Evolutionary conservation across 2,888 invertebrate species (phyloP).

Genomic region (Drosophila lutescens): DNA sequence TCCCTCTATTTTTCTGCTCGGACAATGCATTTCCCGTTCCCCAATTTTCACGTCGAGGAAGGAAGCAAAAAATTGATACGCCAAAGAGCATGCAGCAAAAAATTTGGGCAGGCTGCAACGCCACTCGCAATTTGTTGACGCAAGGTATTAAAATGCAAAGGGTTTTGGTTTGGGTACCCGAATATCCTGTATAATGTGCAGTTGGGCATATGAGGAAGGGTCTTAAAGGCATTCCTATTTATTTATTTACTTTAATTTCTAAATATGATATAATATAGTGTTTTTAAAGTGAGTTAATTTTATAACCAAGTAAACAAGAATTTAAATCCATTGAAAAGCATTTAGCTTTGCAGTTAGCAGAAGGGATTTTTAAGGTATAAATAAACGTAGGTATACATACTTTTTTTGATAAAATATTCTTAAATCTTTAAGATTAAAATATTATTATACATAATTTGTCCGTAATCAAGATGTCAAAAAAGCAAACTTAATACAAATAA

Average conservation of each 20-base stretch:
- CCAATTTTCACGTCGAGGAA: constrained; percentile 20
- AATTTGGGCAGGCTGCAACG: constrained; percentile 59
- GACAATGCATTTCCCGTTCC: constrained; percentile 65
- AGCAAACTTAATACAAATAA: background rate
- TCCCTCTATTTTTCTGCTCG: constrained; percentile 53
- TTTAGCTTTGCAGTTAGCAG: too few species aligned
- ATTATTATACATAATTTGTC: too few species aligned
- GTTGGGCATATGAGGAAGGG: background rate
- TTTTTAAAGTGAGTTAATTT: too few species aligned
- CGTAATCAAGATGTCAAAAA: too few species aligned
- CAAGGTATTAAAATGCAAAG: constrained; percentile 69
- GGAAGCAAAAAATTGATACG: constrained; percentile 68
- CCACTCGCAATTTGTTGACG: constrained; percentile 79
- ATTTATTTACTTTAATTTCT: too few species aligned
- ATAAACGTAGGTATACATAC: too few species aligned
- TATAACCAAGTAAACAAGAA: too few species aligned
- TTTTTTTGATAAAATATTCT: background rate
- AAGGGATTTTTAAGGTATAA: too few species aligned
- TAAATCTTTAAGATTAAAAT: too few species aligned
- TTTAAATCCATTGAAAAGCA: too few species aligned
- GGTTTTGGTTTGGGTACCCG: background rate
- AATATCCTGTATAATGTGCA: background rate
- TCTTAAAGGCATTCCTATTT: too few species aligned
- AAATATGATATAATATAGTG: too few species aligned
- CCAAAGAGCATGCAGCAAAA: constrained; percentile 58